Evolutionary conservation across 92 coral and sea anemone species (phyloP).

Genomic region (Paragorgia papillata): DNA sequence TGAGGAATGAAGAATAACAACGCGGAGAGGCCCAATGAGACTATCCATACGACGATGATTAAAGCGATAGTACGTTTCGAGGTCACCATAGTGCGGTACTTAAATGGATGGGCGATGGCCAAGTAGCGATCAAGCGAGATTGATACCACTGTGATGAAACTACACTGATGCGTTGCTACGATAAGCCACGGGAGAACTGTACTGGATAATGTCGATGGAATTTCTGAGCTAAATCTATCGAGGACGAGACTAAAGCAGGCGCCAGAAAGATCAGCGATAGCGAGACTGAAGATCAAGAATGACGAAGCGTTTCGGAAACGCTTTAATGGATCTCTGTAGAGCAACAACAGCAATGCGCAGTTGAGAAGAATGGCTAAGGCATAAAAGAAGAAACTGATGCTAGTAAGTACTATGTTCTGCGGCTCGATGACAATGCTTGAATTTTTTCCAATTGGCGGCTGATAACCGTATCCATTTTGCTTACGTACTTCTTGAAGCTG

Average conservation of each 20-base stretch:
- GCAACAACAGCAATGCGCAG: slow-evolving; percentile 17
- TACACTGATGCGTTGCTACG: slow-evolving; percentile 15
- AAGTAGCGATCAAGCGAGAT: slow-evolving; percentile 22
- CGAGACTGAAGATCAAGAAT: slow-evolving; percentile 15
- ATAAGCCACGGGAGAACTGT: slow-evolving; percentile 24
- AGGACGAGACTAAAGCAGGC: slow-evolving; percentile 17
- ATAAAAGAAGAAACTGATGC: not conserved
- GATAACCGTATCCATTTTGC: not conserved
- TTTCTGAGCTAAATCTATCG: not conserved
- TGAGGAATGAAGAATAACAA: not conserved
- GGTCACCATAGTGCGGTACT: not conserved
- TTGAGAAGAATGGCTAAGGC: slow-evolving; percentile 25
- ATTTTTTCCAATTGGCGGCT: not conserved
- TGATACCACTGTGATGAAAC: slow-evolving; percentile 13
- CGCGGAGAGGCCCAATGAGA: not conserved
- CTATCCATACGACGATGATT: not conserved
- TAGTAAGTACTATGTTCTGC: not conserved
- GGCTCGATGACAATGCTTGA: too few relatives aligned
- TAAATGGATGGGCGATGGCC: slow-evolving; percentile 9
- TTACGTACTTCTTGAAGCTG: not conserved
- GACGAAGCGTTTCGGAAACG: slow-evolving; percentile 24
- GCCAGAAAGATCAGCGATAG: slow-evolving; percentile 14
- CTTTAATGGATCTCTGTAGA: slow-evolving; percentile 40
- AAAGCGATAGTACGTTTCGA: not conserved
- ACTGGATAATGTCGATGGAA: not conserved